Evolutionary conservation across 2,888 invertebrate species (phyloP).

Genomic region (Philereme vetulata): DNA sequence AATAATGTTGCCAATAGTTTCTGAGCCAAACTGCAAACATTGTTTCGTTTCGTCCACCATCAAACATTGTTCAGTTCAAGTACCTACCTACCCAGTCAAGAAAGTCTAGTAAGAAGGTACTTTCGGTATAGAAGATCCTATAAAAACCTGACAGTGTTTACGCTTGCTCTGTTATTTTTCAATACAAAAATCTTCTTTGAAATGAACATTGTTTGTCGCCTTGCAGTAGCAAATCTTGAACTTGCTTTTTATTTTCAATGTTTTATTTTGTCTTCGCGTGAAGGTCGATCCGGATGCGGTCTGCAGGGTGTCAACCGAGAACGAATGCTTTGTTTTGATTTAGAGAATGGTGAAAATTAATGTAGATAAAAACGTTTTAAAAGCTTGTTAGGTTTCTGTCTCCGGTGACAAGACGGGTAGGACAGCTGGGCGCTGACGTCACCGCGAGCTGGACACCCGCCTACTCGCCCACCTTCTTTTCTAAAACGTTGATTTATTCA

Average conservation of each 20-base stretch:
- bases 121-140: background rate
- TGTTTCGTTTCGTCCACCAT: slow-evolving; percentile 2
- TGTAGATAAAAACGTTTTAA: slow-evolving; percentile 50
- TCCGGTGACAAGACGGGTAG: slow-evolving; percentile 38
- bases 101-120: background rate
- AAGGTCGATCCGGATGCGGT: slow-evolving; percentile 43
- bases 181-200: slow-evolving; percentile 8
- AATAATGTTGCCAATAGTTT: slow-evolving; percentile 22
- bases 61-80: background rate
- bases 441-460: slow-evolving; percentile 48
- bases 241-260: slow-evolving; percentile 47
- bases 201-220: slow-evolving; percentile 34
- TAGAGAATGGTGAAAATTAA: slow-evolving; percentile 44
- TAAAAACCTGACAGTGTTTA: background rate
- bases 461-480: slow-evolving; percentile 48
- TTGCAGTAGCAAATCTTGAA: slow-evolving; percentile 41
- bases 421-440: slow-evolving; percentile 62
- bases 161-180: background rate
- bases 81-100: background rate
- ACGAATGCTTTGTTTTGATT: slow-evolving; percentile 40
- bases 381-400: slow-evolving; percentile 47
- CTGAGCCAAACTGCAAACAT: slow-evolving; percentile 17
- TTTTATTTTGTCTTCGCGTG: slow-evolving; percentile 46
- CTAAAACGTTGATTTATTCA: slow-evolving; percentile 52
- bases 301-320: slow-evolving; percentile 37